Evolutionary conservation across 2,888 invertebrate genomes (phyloP), one percentile per base, ranked within the genome.

Genomic region (Drosophila kuntzei): DNA sequence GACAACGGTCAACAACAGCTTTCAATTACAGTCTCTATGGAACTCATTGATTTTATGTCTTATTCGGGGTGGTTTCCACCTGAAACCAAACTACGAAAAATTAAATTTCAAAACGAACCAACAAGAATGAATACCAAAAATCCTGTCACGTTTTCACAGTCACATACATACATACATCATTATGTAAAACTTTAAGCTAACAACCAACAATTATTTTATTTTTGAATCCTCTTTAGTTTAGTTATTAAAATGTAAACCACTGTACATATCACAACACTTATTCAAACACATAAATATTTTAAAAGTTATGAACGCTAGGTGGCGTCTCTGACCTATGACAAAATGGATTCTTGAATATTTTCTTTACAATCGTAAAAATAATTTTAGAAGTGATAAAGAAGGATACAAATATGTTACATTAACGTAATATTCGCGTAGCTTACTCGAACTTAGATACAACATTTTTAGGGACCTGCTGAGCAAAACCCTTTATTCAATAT

Each of bases 1-100:
- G 53, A 54, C 53, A 54, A 54, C 53, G 53, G 53, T 54, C 53
- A 54, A 41, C 53, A 41, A 8, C 11, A 41, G 53, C 41, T 41
- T 41, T 54, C 53, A 41, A 54, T 54, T 41, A 14, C 41, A 54
- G 41, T 14, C 11, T 54, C 41, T 29, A 9, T 53, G 18, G 27
- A 53, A 27, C 27, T 29, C 29, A 41, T 39, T 41, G 41, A 54
- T 32, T 41, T 20, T 41, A 20, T n/a, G 18, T 12, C 20, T 29
- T 1, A 14, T 14, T 41, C 20, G 41, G 53, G 39, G 39, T 54
- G 53, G 41, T 29, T 29, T 29, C 41, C 53, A 54, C 53, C 53
- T 54, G 53, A 32, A 32, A 41, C 11, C 14, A 22, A 43, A 14
- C 41, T 32, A 9, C 8, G 16, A 5, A 14, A 41, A 18, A 16